Evolutionary conservation across 2,797 vertebrate genomes (phyloP).

Genomic region (Sebastes kiyomatsui): DNA sequence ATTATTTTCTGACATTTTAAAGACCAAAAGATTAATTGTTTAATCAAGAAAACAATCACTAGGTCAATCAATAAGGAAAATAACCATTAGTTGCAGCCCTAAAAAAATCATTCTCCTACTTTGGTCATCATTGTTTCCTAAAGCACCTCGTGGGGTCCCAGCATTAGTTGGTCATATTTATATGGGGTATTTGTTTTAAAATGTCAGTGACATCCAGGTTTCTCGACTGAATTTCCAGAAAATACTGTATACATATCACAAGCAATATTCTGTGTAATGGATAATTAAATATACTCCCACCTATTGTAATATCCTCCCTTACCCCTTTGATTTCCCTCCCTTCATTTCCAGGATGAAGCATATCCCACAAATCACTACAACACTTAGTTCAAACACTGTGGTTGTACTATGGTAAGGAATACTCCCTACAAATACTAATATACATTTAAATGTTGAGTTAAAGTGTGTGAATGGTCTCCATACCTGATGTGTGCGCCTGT

Average conservation of each 20-base stretch:
- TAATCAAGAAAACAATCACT: not conserved
- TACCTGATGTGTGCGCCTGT: not conserved
- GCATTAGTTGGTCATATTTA: not conserved
- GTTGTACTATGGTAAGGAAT: not conserved
- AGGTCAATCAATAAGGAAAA: no score
- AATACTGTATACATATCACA: not conserved
- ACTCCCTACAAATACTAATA: not conserved
- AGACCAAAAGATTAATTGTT: not conserved
- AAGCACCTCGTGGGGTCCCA: not conserved
- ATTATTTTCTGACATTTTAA: not conserved
- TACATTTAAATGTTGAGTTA: not conserved
- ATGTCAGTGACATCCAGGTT: not conserved
- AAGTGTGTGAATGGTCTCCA: not conserved
- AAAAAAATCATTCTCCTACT: not conserved
- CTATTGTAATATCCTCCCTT: not conserved
- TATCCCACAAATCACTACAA: not conserved
- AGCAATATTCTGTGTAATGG: not conserved
- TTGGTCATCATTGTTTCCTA: not conserved
- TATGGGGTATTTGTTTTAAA: not conserved
- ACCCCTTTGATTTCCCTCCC: not conserved
- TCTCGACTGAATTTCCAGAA: not conserved
- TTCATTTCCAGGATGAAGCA: not conserved
- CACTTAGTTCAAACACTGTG: not conserved
- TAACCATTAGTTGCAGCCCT: not conserved
- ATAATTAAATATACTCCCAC: not conserved